Base-by-base conservation (phyloP, 2,797 vertebrate genomes). In the Sitta carolinensis region DNA sequence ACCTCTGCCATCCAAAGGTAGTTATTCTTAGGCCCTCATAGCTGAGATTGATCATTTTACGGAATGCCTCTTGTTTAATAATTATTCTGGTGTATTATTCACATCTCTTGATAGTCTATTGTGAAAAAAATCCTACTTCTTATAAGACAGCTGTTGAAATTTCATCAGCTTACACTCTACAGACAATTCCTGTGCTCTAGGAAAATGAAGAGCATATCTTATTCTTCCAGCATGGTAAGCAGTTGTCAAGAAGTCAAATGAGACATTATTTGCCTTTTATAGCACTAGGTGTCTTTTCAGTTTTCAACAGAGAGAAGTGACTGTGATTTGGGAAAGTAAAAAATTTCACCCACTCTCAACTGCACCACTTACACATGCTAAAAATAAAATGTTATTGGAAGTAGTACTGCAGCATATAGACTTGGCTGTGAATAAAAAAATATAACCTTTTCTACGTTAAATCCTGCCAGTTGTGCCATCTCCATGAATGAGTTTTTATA, bases 141-240 rank as follows among this genome's bases (percentile, higher is more conserved):
- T 90, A 45, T 64, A 94, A 96, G 92, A 94, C 94, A 97, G 96
- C 95, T 97, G 94, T 94, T 97, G 89, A 84, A 87, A 57, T 95
- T 97, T 96, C 52, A 2, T 90, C 89, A 96, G 67, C 79, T 84
- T 79, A 54, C 19, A 40, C 75, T 23, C 10, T 90, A 91, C 82
- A 96, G 92, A 69, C 66, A 87, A 51, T 83, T 97, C 87, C 87
- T 91, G 51, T 72, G 69, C 80, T 95, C 96, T 45, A 92, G 78
- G 79, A 93, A 97, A 97, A 95, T 34, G 84, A 97, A n/a, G 89
- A 95, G 85, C 68, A 52, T 80, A 73, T 75, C 86, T 89, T 90
- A 45, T 59, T 94, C 93, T 96, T 96, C 76, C 86, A 97, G 79
- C 7, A 7, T 73, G 59, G 84, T 62, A 68, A 34, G 17, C 47